Base-by-base conservation (phyloP, 1,140 invertebrate species). In the Brachystomella parvula region DNA sequence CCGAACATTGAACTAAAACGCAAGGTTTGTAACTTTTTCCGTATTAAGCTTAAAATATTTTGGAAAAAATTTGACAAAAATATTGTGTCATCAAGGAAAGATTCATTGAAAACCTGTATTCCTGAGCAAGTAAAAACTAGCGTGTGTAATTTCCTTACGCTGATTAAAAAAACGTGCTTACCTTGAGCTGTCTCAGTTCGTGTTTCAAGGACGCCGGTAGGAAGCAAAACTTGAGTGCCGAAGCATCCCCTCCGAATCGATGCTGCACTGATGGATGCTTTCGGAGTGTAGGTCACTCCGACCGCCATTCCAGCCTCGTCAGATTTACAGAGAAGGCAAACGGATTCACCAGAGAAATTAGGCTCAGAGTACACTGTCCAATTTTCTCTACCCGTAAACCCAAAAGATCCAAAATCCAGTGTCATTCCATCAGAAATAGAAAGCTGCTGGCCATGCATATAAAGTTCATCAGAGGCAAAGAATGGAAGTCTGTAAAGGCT, bases 201-300 rank as follows among this genome's bases (percentile, higher is more conserved):
- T 15, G 12, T 53, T 3, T 9, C 9, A 26, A 53, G 49, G 49
- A 53, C 24, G 12, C 49, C 49, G 12, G 9, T 19, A 15, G 49
- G 49, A 12, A 19, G 9, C 21, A 53, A 24, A 53, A 53, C 49
- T 53, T 53, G 49, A 53, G 12, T 24, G 6, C 49, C 60, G 44
- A 47, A 44, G 60, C 60, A 62, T 15, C 60, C 60, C 12, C 28
- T 39, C 33, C 39, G 30, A 62, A 62, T 62, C 3, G 60, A 39
- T 21, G 26, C 12, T 3, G 31, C 60, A 21, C n/a, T 62, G 3
- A 62, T 19, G 32, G 31, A 26, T n/a, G 12, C 3, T 9, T 62
- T 32, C 6, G 32, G 6, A 9, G 58, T 60, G 58, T 62, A 31
- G 17, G 33, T 62, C 3, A 39, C 33, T 3, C n/a, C 60, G 3